Evolutionary conservation across 2,797 vertebrate genomes (phyloP), one percentile per base, ranked within the genome.

Genomic region (Ptychadena robeensis): DNA sequence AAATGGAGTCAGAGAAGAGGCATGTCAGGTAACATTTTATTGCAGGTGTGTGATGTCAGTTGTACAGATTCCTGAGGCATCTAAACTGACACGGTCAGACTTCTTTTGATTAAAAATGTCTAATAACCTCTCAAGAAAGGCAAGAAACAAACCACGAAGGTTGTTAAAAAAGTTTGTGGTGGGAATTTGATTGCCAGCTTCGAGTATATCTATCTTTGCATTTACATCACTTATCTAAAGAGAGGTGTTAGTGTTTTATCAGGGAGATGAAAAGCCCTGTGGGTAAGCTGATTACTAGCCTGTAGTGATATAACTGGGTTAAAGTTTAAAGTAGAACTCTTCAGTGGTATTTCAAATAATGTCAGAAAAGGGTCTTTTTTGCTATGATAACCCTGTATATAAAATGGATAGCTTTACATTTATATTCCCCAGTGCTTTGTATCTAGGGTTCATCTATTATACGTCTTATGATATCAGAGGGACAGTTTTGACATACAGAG

Each of bases 21-120:
- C 77, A 85, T 69, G 82, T 85, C 77, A 80, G 71, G 82, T 80
- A 85, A 67, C 77, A 80, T 85, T 85, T 85, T 80, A 85, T 85
- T 80, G 30, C 70, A 85, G 82, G 82, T 85, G 65, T 84, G 70
- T 80, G 70, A 85, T 85, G 77, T 85, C 82, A 80, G 82, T 75
- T 75, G 48, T 70, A 65, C 30, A 12, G 77, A 70, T 80, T 85
- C 77, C 69, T 80, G 30, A 80, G 77, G 82, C 77, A 48, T 80
- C 76, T 68, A 84, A 68, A 80, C 77, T 80, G 82, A 84, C 76
- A 80, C 77, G 70, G 82, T 74, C 77, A 80, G 53, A 75, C 80
- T 75, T 73, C 73, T 74, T 85, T 80, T 85, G 78, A 80, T 75
- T 80, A 69, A 64, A 73, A 74, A 85, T 80, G 71, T 70, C 70